Evolutionary conservation across 2,888 invertebrate species (phyloP).

Genomic region (Tethea ocularis): DNA sequence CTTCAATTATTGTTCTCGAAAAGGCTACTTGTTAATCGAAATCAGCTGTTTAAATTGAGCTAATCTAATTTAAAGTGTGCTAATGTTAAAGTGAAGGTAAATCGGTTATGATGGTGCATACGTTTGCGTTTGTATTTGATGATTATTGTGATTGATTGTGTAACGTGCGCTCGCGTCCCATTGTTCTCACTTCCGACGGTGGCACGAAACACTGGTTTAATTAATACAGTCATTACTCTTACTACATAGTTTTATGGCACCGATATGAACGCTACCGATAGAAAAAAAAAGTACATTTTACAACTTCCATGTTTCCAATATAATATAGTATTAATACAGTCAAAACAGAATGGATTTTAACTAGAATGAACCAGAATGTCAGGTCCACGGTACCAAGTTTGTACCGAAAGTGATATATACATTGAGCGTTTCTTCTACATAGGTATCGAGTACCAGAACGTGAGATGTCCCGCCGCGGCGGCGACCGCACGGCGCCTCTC

Average conservation of each 20-base stretch:
- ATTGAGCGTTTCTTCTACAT: not conserved
- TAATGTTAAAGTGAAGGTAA: conserved; percentile 15
- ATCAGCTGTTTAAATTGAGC: not conserved
- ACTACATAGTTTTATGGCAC: conserved; percentile 7
- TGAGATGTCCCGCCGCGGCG: conserved; percentile 96
- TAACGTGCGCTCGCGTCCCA: conserved; percentile 37
- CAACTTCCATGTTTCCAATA: not conserved
- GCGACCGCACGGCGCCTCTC: conserved; percentile 96
- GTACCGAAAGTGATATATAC: too few relatives aligned
- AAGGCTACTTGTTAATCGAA: not conserved
- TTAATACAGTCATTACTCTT: conserved; percentile 17
- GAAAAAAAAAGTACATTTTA: not conserved
- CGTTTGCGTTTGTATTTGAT: conserved; percentile 34
- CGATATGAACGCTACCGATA: conserved; percentile 15
- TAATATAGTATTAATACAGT: too few relatives aligned
- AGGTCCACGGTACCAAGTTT: too few relatives aligned
- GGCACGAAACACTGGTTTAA: conserved; percentile 16
- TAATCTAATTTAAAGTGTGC: conserved; percentile 14
- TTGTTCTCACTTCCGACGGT: conserved; percentile 39
- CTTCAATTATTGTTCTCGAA: not conserved
- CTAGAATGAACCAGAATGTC: too few relatives aligned
- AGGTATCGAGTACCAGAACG: conserved; percentile 99
- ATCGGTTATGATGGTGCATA: conserved; percentile 28
- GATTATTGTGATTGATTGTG: conserved; percentile 50
- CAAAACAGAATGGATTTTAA: too few relatives aligned